Conservation (phyloP, 2,113 vertebrate species). For the Pelusios castaneus region DNA sequence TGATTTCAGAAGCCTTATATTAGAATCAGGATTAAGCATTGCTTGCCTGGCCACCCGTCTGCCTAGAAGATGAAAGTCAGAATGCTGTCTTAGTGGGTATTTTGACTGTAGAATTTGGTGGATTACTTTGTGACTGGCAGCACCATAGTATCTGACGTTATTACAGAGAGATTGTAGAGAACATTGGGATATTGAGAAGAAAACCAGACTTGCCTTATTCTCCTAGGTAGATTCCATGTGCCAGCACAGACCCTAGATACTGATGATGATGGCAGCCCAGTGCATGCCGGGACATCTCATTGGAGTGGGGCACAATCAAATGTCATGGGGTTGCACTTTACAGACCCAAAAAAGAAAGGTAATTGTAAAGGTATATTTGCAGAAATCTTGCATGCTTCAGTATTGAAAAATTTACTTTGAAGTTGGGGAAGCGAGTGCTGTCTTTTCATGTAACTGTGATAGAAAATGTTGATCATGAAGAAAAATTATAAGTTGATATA, state of each 20-base stretch:
- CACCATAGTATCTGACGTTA: background rate
- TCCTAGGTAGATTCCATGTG: constrained; percentile 58
- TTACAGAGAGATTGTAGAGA: background rate
- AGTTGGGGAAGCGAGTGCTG: background rate
- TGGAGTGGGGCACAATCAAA: constrained; percentile 57
- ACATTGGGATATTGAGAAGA: background rate
- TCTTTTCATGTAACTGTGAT: background rate
- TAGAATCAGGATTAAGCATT: background rate
- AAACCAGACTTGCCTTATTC: background rate
- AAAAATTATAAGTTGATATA: background rate
- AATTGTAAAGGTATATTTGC: constrained; percentile 26
- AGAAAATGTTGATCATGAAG: background rate
- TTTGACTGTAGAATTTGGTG: background rate
- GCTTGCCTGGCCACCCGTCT: background rate
- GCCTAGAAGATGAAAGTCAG: background rate
- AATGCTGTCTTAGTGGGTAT: background rate
- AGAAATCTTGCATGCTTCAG: background rate
- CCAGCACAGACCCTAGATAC: constrained; percentile 57
- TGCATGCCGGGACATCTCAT: constrained; percentile 65
- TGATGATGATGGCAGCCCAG: constrained; percentile 64
- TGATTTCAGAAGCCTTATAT: background rate
- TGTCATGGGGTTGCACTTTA: constrained; percentile 8
- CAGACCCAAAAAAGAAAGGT: constrained; percentile 65
- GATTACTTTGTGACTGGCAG: background rate
- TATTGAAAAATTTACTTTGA: background rate